These are phyloP conservation scores for Aeoliscus strigatus DNA, from an alignment of 2,797 vertebrate species.

Conservation along the genomic window DNA sequence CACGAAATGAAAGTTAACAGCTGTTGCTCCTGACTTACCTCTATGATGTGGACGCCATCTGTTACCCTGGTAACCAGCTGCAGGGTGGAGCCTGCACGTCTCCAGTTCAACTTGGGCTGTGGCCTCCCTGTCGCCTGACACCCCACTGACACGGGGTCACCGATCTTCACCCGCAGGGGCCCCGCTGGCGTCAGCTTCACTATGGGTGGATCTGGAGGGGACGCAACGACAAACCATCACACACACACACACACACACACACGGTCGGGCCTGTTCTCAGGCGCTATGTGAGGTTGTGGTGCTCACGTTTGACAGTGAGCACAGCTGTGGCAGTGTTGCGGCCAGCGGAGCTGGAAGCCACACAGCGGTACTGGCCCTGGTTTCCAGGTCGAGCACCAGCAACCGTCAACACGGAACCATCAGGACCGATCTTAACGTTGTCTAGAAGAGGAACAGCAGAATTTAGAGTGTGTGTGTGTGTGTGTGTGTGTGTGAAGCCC, in stretches of 20 bases:
- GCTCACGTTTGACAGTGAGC: conserved; percentile 83
- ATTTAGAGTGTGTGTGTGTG: no score
- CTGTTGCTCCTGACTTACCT: conserved; percentile 37
- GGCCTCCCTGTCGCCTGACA: conserved; percentile 83
- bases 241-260: conserved; percentile 1
- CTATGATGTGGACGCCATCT: conserved; percentile 72
- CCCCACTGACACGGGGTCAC: conserved; percentile 78
- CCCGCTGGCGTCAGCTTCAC: conserved; percentile 80
- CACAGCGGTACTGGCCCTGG: conserved; percentile 86
- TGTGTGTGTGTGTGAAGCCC: no score
- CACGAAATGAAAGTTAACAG: not conserved
- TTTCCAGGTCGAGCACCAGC: conserved; percentile 66
- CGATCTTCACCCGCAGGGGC: conserved; percentile 75
- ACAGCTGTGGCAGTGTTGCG: conserved; percentile 68
- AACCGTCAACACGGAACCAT: conserved; percentile 81
- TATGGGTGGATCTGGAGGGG: conserved; percentile 77
- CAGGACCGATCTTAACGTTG: conserved; percentile 81
- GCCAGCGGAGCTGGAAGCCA: conserved; percentile 77
- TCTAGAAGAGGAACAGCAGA: conserved; percentile 60
- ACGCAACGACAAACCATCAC: no score
- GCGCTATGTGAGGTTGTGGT: no score
- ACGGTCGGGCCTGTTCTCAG: no score
- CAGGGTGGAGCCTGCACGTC: conserved; percentile 72
- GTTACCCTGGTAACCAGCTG: conserved; percentile 70
- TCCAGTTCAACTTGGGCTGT: conserved; percentile 80